phyloP scores from a whole-genome alignment of 2,888 invertebrate species.

The Cryptus armator region DNA sequence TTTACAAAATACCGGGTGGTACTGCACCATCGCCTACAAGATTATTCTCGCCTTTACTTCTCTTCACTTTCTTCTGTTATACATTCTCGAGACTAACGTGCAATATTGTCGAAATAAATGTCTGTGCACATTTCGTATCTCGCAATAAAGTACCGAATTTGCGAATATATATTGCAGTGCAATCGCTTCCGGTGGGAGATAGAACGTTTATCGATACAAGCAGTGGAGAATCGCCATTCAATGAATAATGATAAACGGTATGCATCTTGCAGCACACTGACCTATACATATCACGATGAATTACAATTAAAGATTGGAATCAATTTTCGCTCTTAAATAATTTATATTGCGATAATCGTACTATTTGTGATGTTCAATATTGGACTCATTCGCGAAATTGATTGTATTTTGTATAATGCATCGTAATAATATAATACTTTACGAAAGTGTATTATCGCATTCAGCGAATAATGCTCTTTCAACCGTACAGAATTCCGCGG shows the following conservation, averaged over 20 bases:
- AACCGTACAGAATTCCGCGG: background rate
- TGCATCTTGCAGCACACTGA: background rate
- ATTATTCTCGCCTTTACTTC: constrained; percentile 54
- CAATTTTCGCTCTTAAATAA: background rate
- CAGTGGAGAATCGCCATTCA: background rate
- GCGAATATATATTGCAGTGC: background rate
- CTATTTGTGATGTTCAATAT: no score
- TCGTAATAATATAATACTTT: background rate
- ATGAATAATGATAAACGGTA: background rate
- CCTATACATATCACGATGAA: background rate
- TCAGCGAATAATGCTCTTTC: background rate
- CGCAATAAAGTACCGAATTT: background rate
- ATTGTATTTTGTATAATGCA: background rate
- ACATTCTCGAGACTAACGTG: background rate
- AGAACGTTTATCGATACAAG: background rate
- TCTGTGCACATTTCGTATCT: background rate
- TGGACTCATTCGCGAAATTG: background rate
- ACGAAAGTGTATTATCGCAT: background rate
- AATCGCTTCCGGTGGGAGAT: background rate
- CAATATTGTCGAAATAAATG: background rate
- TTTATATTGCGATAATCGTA: background rate
- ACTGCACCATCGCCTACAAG: constrained; percentile 52
- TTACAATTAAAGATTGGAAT: background rate
- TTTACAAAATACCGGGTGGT: constrained; percentile 42
- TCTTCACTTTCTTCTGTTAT: constrained; percentile 5